Conservation (phyloP, 2,888 invertebrate species). For the Tenthredo distinguenda region DNA sequence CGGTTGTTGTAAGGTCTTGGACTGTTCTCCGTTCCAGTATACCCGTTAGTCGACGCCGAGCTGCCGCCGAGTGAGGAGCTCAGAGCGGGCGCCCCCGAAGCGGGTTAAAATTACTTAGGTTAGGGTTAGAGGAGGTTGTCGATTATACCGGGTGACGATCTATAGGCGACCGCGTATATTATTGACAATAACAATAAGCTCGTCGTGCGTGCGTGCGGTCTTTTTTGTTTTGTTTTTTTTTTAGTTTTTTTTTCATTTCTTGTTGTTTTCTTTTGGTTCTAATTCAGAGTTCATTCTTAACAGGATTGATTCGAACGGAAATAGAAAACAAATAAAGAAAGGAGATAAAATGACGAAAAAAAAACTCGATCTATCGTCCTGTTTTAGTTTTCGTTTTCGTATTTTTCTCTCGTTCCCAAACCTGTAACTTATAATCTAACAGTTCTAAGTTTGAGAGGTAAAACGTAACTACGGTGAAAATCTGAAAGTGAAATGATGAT, state of each 20-base stretch:
- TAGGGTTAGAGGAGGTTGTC: not conserved
- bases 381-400: not conserved
- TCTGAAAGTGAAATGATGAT: not conserved
- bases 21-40: slow-evolving; percentile 3
- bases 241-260: not conserved
- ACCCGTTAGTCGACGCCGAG: slow-evolving; percentile 47
- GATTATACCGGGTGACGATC: slow-evolving; percentile 12
- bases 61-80: slow-evolving; percentile 48
- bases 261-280: not conserved
- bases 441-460: not conserved
- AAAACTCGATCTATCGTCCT: not conserved
- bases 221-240: not conserved
- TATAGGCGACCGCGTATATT: not conserved
- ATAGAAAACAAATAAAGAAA: not conserved
- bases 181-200: not conserved
- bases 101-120: slow-evolving; percentile 23
- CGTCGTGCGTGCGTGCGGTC: not conserved
- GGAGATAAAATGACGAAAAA: not conserved
- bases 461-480: not conserved
- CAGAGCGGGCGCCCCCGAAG: slow-evolving; percentile 6
- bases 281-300: not conserved
- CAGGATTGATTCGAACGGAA: not conserved
- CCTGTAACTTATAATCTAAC: not conserved
- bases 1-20: slow-evolving; percentile 2
- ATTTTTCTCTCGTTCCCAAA: not conserved